Base-by-base conservation (phyloP, 2,113 vertebrate species). In the Rhineura floridana region DNA sequence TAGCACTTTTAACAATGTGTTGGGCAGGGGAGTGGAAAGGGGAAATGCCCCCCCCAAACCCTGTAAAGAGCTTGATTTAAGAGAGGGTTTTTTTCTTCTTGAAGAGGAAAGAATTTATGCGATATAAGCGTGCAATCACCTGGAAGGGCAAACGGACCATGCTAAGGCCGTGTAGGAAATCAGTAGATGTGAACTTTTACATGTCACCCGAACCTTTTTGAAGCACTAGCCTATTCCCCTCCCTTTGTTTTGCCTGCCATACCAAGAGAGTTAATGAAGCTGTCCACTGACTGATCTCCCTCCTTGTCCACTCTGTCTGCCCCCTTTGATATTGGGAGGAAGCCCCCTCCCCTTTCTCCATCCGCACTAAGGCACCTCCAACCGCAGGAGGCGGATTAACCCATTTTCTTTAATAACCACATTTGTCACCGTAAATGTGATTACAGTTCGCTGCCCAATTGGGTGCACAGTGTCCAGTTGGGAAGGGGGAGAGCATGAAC, bases 401-500 rank as follows among this genome's bases (percentile, higher is more conserved):
- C 94, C 93, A 95, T 95, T 96, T 95, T 95, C 94, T n/a, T 87
- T 94, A 91, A 94, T 94, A 95, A 95, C 93, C 93, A 95, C 94
- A 95, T 95, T 93, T 94, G 93, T 93, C 94, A 94, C 92, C 78
- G 33, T 90, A 88, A 94, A 93, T 91, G 95, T 90, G 93, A 93
- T 94, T 94, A 90, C 93, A 25, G 82, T 78, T 76, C 72, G 46
- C 33, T 39, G 11, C 87, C 73, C 87, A 33, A 42, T 33, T 33
- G 91, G 78, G 87, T 72, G 73, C n/a, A 12, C 81, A 84, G 82
- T 80, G 82, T 48, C 87, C 72, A 17, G 87, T 33, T 9, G 13
- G 36, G 48, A 21, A 13, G 17, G 72, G 46, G 48, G 55, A 59
- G 55, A 62, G 77, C 36, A 50, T 50, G 72, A n/a, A n/a, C 55